phyloP scores from a whole-genome alignment of 2,113 vertebrate species.

The Alligator sinensis region DNA sequence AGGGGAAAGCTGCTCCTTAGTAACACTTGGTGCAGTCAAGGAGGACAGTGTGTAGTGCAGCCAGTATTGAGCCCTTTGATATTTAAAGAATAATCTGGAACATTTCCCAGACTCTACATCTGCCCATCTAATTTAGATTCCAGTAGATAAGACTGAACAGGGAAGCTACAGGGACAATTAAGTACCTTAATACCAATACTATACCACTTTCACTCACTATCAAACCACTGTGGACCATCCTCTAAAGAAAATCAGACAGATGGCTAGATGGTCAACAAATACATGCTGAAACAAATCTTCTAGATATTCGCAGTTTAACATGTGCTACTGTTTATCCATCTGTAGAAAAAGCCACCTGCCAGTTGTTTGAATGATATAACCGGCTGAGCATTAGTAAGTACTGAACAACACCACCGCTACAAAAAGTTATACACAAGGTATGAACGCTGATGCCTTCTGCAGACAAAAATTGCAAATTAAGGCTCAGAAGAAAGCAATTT shows the following conservation, averaged over 20 bases:
- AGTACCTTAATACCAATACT: background rate
- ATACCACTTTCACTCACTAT: background rate
- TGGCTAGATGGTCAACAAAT: conserved; percentile 27
- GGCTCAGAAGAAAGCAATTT: conserved; percentile 31
- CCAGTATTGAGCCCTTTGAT: background rate
- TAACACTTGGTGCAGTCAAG: conserved; percentile 20
- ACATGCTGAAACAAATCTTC: background rate
- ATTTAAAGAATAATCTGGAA: conserved; percentile 34
- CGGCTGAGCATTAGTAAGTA: conserved; percentile 27
- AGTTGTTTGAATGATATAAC: background rate
- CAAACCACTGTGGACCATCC: fast-evolving
- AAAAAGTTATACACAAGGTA: background rate
- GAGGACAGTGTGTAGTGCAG: conserved; percentile 2
- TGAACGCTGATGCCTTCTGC: background rate
- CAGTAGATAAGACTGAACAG: background rate
- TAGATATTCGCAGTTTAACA: conserved; percentile 9
- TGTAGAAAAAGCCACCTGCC: conserved; percentile 35
- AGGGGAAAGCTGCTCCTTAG: background rate
- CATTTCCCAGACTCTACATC: conserved; percentile 16
- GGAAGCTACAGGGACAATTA: background rate
- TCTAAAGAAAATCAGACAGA: conserved; percentile 31
- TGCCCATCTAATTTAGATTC: conserved; percentile 30
- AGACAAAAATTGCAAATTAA: conserved; percentile 38
- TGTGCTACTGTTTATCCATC: background rate
- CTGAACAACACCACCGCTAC: background rate